Base-by-base conservation (phyloP, 53 echinoderm and acorn worm genomes). In the Antedon mediterranea region DNA sequence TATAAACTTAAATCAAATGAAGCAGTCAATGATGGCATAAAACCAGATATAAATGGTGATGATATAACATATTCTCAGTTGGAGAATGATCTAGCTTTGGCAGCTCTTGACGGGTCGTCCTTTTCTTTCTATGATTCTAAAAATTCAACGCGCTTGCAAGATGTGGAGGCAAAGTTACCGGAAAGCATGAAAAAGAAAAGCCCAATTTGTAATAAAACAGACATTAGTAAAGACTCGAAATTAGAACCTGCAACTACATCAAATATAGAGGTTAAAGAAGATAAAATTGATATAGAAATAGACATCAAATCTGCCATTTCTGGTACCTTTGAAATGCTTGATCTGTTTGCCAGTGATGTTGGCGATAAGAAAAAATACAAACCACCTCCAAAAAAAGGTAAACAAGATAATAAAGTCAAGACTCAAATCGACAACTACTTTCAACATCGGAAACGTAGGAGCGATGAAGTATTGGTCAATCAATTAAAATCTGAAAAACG, bases 241-340 rank as follows among this genome's bases (percentile, higher is more conserved):
- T 57, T 18, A 18, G 57, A 57, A 57, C 9, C 57, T 15, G 57
- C 23, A 18, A 23, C 23, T 57, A 57, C 9, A 23, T 57, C 23
- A 57, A 26, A 57, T 57, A 23, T 57, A 11, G 23, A 57, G 30
- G 70, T 0, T 70, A 33, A 71, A 43, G 78, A 43, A 32, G 43
- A 78, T 31, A 4, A 37, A 37, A n/a, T n/a, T n/a, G 37, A 37
- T 6, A 37, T 37, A 11, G 37, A 11, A 37, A 6, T 37, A 11
- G 37, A 37, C 11, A 11, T 37, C 11, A 37, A 37, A 37, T 27
- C 32, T 28, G 23, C 3, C 34, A 93, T 90, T 79, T 90, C 92
- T 31, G 97, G 90, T 30, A 93, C 98, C 3, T 5, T 98, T 28
- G 98, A 88, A 11, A 88, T 98, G 83, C 80, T 98, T 2, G 98